Conservation (phyloP, 2,797 vertebrate genomes). For the Heteromormyrus szaboi region DNA sequence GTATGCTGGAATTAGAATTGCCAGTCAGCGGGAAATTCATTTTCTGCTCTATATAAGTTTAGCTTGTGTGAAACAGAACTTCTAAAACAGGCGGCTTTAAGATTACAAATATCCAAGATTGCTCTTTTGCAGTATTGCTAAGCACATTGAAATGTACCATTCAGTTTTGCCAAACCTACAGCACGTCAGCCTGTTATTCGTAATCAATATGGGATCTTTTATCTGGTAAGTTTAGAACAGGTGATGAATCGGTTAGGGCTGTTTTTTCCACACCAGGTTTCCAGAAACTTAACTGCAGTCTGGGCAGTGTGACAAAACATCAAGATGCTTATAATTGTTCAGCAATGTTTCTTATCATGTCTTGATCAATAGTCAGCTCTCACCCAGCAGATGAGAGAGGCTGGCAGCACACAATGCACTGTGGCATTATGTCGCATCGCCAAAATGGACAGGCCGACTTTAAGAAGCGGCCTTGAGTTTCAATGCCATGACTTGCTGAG, state of each 20-base stretch:
- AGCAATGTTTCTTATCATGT: background rate
- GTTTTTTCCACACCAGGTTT: background rate
- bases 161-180: background rate
- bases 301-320: background rate
- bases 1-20: background rate
- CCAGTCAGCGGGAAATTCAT: background rate
- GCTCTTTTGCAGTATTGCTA: background rate
- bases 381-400: background rate
- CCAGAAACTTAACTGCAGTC: background rate
- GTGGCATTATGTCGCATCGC: background rate
- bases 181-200: background rate
- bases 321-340: background rate
- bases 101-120: background rate
- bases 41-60: background rate
- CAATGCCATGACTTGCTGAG: background rate
- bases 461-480: background rate
- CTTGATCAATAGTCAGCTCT: background rate
- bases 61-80: background rate
- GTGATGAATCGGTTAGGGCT: background rate
- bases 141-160: background rate
- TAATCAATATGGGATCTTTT: background rate
- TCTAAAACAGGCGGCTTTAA: background rate
- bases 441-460: background rate
- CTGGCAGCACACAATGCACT: background rate
- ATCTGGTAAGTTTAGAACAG: background rate